A percentile compares a stretch with the other conserved stretches of the same genome.
These are phyloP conservation scores for Aphelinus certus DNA, from an alignment of 1,140 invertebrate genomes.

Conservation along the genomic window DNA sequence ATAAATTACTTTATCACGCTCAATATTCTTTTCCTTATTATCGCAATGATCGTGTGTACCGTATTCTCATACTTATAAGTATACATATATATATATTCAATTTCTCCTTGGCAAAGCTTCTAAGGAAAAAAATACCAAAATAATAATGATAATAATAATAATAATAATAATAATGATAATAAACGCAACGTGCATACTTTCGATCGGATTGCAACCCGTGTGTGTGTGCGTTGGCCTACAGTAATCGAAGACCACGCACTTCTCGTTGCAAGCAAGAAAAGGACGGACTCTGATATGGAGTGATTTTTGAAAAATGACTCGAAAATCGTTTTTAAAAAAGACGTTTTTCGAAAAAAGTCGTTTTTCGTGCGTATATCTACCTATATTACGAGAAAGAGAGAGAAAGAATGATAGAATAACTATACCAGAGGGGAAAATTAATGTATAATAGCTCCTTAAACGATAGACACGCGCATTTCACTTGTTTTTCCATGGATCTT, in stretches of 20 bases:
- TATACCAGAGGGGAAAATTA: neutral
- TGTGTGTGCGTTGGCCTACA: slow-evolving; percentile 27
- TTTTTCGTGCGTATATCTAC: slow-evolving; percentile 23
- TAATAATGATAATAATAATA: too few relatives aligned
- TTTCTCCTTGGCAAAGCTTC: too few relatives aligned
- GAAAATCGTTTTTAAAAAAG: neutral
- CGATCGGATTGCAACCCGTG: slow-evolving; percentile 28
- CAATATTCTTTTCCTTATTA: slow-evolving; percentile 7
- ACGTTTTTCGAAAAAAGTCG: neutral
- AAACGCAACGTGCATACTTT: slow-evolving; percentile 20
- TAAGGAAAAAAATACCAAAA: too few relatives aligned
- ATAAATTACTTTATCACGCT: slow-evolving; percentile 3
- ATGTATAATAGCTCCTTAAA: slow-evolving; percentile 1
- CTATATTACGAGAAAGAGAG: slow-evolving; percentile 27
- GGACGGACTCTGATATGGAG: slow-evolving; percentile 2
- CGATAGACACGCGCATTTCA: slow-evolving; percentile 14
- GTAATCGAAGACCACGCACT: slow-evolving; percentile 19
- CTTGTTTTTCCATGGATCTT: slow-evolving; percentile 18
- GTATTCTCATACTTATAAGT: neutral
- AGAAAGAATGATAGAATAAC: slow-evolving; percentile 13
- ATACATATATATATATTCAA: neutral
- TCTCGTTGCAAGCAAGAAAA: slow-evolving; percentile 12
- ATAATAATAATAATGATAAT: too few relatives aligned
- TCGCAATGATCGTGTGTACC: slow-evolving; percentile 10
- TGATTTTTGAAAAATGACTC: neutral